Conservation (phyloP, 2,888 invertebrate genomes). For the Nephrocerus scutellatus region DNA sequence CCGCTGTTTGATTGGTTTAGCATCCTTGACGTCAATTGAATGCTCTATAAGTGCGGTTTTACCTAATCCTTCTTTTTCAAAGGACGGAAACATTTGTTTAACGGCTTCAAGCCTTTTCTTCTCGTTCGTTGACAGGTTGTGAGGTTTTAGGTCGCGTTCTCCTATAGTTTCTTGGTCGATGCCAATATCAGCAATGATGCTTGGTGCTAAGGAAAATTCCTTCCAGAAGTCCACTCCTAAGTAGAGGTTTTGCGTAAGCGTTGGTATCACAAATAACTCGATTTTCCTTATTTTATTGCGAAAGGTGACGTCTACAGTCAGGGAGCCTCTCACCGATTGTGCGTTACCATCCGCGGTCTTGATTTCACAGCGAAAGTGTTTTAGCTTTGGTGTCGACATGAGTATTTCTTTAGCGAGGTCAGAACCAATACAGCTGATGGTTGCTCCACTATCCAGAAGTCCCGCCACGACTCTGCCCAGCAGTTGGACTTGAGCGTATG, state of each 20-base stretch:
- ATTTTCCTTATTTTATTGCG: slow-evolving; percentile 1
- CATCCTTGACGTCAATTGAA: slow-evolving; percentile 17
- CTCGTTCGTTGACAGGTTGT: slow-evolving; percentile 1
- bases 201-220: slow-evolving; percentile 1
- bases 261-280: slow-evolving; percentile 10
- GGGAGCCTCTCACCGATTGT: slow-evolving; percentile 9
- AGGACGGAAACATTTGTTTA: slow-evolving; percentile 14
- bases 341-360: slow-evolving; percentile 14
- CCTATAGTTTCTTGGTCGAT: no score
- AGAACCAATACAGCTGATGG: slow-evolving; percentile 13
- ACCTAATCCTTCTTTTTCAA: slow-evolving; percentile 14
- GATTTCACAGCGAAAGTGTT: slow-evolving; percentile 2
- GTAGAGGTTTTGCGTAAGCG: slow-evolving; percentile 13
- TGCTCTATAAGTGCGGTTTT: slow-evolving; percentile 18
- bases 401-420: slow-evolving; percentile 4
- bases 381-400: neutral
- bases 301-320: slow-evolving; percentile 7
- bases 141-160: no score
- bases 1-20: slow-evolving; percentile 20
- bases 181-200: no score
- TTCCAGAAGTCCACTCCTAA: slow-evolving; percentile 17
- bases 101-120: neutral
- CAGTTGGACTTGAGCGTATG: slow-evolving; percentile 6
- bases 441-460: slow-evolving; percentile 15
- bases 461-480: slow-evolving; percentile 1